Evolutionary conservation across 2,113 vertebrate genomes (phyloP).

Genomic region (Chauna torquata): DNA sequence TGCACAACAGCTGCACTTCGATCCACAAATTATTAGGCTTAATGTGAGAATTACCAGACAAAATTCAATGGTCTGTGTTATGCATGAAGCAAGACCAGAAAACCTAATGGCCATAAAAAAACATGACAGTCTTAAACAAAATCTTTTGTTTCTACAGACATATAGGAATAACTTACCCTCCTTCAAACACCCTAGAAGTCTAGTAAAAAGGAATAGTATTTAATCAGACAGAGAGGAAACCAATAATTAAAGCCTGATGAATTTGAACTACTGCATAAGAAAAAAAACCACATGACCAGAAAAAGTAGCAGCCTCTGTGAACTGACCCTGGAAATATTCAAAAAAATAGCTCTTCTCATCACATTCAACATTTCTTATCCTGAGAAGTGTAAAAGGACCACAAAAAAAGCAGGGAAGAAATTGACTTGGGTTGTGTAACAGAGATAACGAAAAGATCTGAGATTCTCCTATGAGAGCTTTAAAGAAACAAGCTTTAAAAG

Average conservation of each 20-base stretch:
- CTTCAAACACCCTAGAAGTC: not conserved
- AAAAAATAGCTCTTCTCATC: not conserved
- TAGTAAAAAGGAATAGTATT: not conserved
- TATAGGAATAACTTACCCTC: not conserved
- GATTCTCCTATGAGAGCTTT: not conserved
- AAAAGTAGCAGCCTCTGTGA: not conserved
- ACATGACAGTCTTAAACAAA: not conserved
- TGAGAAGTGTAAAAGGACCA: not conserved
- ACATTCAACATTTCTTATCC: not conserved
- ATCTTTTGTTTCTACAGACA: not conserved
- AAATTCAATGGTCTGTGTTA: not conserved
- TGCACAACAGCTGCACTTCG: conserved; percentile 8
- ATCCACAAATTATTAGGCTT: conserved; percentile 33
- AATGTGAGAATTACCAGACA: not conserved
- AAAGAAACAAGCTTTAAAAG: not conserved
- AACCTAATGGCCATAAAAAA: not conserved
- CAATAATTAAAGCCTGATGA: not conserved
- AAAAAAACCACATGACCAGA: not conserved
- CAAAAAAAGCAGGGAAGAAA: not conserved
- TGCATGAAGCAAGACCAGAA: not conserved
- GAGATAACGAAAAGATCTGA: not conserved
- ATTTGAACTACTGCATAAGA: not conserved
- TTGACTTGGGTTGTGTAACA: not conserved
- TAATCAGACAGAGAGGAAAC: not conserved
- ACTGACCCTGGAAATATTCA: not conserved